Evolutionary conservation across 1,140 invertebrate genomes (phyloP).

Genomic region (Notospermus geniculatus): DNA sequence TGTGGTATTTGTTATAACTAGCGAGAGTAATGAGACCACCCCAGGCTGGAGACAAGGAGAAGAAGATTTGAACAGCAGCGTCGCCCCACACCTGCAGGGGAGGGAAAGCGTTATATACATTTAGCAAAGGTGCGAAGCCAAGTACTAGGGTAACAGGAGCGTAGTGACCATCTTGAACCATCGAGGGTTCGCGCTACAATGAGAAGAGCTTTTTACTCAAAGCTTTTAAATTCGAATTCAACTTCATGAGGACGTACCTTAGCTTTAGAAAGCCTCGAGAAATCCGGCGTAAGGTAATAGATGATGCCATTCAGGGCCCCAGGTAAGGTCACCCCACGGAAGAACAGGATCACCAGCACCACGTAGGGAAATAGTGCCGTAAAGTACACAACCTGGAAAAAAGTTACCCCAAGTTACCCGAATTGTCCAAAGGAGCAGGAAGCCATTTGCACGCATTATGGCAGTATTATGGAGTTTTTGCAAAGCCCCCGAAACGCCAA

Average conservation of each 20-base stretch:
- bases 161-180: no score
- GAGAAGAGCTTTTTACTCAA: no score
- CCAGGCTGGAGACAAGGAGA: conserved; percentile 61
- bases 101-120: background rate
- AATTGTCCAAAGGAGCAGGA: no score
- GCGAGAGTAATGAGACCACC: conserved; percentile 63
- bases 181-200: background rate
- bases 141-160: background rate
- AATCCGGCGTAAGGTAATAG: conserved; percentile 48
- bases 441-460: no score
- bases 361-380: conserved; percentile 51
- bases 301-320: conserved; percentile 43
- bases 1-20: conserved; percentile 64
- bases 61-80: conserved; percentile 62
- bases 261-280: conserved; percentile 24
- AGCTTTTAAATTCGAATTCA: no score
- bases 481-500: no score
- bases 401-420: no score
- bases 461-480: no score
- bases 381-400: conserved; percentile 50
- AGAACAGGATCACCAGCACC: conserved; percentile 46
- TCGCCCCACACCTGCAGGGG: conserved; percentile 58
- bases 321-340: conserved; percentile 44
- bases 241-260: conserved; percentile 27
- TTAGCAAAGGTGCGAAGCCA: background rate